Percentiles rank a stretch among this genome's conserved stretches.
phyloP scores from a whole-genome alignment of 2,888 invertebrate genomes.

The Megamerina dolium region DNA sequence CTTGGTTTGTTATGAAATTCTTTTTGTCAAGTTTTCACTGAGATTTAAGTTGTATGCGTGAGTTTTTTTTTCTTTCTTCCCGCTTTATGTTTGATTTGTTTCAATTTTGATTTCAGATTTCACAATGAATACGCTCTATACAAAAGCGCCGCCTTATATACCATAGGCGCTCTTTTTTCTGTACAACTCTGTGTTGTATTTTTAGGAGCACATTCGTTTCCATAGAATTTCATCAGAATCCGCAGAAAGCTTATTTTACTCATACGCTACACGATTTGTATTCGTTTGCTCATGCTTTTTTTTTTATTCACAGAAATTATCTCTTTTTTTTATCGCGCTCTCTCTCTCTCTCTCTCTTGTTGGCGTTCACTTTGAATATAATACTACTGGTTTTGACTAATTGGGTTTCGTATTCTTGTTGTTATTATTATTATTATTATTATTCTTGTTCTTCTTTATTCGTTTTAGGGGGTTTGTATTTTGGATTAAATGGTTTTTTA shows the following conservation, averaged over 20 bases:
- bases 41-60: slow-evolving; percentile 13
- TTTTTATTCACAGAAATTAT: no score
- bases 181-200: no score
- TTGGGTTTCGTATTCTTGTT: no score
- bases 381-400: no score
- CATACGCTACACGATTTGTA: slow-evolving; percentile 5
- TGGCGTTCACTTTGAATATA: no score
- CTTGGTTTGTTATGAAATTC: slow-evolving; percentile 37
- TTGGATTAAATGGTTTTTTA: no score
- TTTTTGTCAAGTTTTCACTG: slow-evolving; percentile 25
- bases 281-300: slow-evolving; percentile 1
- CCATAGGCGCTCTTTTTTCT: no score
- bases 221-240: slow-evolving; percentile 39
- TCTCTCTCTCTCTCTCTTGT: not conserved
- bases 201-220: slow-evolving; percentile 21
- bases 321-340: slow-evolving; percentile 1
- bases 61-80: slow-evolving; percentile 19
- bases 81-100: slow-evolving; percentile 29
- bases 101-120: slow-evolving; percentile 48
- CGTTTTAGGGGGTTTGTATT: no score
- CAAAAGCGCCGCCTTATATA: slow-evolving; percentile 37
- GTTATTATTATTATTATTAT: no score
- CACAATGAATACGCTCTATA: slow-evolving; percentile 42
- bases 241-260: slow-evolving; percentile 12
- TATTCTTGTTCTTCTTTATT: no score